A percentile compares a stretch with the other conserved stretches of the same genome.
Evolutionary conservation across 2,888 invertebrate genomes (phyloP).

Genomic region (Tigriopus californicus): DNA sequence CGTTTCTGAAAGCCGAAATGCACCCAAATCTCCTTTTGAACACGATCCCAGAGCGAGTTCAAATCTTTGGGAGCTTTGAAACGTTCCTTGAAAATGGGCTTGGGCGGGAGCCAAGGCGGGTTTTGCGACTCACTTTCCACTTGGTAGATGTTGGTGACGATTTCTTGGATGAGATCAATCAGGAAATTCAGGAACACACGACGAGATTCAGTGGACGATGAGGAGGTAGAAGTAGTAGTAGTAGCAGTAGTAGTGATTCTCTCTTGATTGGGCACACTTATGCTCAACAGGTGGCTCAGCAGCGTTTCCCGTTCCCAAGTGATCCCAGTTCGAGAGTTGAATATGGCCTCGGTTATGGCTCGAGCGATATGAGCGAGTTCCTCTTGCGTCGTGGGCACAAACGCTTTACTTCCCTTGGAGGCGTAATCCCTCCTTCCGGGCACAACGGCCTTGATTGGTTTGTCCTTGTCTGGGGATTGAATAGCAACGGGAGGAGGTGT

Average conservation of each 20-base stretch:
- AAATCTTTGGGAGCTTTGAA: neutral
- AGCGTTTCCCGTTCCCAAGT: too few relatives aligned
- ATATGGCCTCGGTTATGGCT: too few relatives aligned
- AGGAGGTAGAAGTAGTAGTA: too few relatives aligned
- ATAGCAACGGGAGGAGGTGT: neutral
- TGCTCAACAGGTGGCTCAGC: too few relatives aligned
- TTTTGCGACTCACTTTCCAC: slow-evolving; percentile 22
- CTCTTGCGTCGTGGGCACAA: too few relatives aligned
- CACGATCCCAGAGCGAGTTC: neutral
- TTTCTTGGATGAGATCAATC: neutral
- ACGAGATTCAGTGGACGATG: too few relatives aligned
- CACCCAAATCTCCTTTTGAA: neutral
- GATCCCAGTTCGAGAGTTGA: too few relatives aligned
- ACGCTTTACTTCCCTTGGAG: too few relatives aligned
- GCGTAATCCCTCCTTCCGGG: neutral
- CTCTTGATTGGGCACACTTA: too few relatives aligned
- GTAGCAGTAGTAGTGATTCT: too few relatives aligned
- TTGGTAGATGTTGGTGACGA: neutral
- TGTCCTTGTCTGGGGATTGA: neutral
- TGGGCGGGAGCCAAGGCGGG: slow-evolving; percentile 36
- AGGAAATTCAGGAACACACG: neutral
- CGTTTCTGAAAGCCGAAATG: slow-evolving; percentile 33
- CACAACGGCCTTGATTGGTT: neutral
- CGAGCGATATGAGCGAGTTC: too few relatives aligned
- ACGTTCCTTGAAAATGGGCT: slow-evolving; percentile 22